Evolutionary conservation across 1,140 invertebrate genomes (phyloP), one percentile per base, ranked within the genome.

Genomic region (Drosophila nebulosa): DNA sequence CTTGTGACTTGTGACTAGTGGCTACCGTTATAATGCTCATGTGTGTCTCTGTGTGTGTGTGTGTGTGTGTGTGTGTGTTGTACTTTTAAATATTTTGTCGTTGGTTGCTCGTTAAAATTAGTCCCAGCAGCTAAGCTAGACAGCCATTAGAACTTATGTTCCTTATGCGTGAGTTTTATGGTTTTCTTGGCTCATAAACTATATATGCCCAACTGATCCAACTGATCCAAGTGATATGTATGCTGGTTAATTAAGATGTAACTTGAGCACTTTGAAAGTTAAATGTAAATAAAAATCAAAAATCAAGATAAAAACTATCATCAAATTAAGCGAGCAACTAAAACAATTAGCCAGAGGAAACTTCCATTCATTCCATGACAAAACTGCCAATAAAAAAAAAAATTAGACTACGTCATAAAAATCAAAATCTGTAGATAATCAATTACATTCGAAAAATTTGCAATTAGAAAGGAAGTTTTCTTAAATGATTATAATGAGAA

Each of bases 1-100:
- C 26, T n/a, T n/a, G 52, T 55, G 52, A 46, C 39, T 55, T 55
- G n/a, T 55, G 18, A 30, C 52, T 55, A 32, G n/a, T 30, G 52
- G 52, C 52, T 55, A 55, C 52, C 52, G 52, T 55, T 55, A 55
- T 16, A 32, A 32, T 16, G 6, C 52, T 55, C 52, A 27, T 53
- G 51, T 55, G 50, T 26, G n/a, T n/a, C n/a, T n/a, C n/a, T n/a
- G n/a, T n/a, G n/a, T n/a, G n/a, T n/a, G n/a, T n/a, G n/a, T n/a
- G 26, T 26, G 21, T 51, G 50, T 27, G 22, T 24, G 24, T 26
- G 22, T 27, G 24, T 14, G 24, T 27, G n/a, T 7, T 30, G 52
- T 30, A 32, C 26, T 55, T 55, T 32, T 30, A 32, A 55, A 55
- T 55, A 30, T 32, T 55, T 55, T 27, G 26, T 55, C 26, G 26